phyloP scores from a whole-genome alignment of 2,888 invertebrate genomes.

The Pseudococcus viburni region DNA sequence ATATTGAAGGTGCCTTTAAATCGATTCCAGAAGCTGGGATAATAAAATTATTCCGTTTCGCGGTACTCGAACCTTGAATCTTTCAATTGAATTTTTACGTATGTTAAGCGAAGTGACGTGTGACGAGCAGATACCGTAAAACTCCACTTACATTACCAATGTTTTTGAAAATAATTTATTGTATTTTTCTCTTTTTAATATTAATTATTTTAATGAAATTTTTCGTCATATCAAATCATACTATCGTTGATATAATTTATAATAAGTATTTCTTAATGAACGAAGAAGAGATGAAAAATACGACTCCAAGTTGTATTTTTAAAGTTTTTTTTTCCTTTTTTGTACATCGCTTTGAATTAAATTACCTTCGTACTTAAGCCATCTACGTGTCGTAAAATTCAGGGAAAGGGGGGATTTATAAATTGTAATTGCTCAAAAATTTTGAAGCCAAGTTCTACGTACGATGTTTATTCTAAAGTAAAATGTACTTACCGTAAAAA shows the following conservation, averaged over 20 bases:
- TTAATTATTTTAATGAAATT: conserved; percentile 8
- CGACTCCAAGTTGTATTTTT: conserved; percentile 26
- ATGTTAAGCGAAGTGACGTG: neutral
- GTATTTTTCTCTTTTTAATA: conserved; percentile 8
- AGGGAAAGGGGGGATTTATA: neutral
- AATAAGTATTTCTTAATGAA: neutral
- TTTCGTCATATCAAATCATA: conserved; percentile 18
- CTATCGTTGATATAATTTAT: neutral
- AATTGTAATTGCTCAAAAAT: neutral
- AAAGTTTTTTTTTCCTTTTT: neutral
- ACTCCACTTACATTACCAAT: conserved; percentile 29
- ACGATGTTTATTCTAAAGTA: neutral
- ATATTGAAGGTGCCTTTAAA: conserved; percentile 47
- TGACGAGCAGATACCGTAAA: neutral
- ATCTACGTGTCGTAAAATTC: conserved; percentile 5
- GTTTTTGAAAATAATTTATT: neutral
- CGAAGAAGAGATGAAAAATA: neutral
- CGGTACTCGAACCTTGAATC: conserved; percentile 12
- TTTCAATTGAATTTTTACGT: conserved; percentile 25
- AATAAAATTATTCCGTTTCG: neutral
- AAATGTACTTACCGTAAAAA: neutral
- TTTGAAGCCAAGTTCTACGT: neutral
- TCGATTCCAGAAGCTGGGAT: neutral
- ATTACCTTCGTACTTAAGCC: neutral
- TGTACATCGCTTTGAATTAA: neutral